Evolutionary conservation across 2,888 invertebrate genomes (phyloP), one percentile per base, ranked within the genome.

Genomic region (Octodonta nipae): DNA sequence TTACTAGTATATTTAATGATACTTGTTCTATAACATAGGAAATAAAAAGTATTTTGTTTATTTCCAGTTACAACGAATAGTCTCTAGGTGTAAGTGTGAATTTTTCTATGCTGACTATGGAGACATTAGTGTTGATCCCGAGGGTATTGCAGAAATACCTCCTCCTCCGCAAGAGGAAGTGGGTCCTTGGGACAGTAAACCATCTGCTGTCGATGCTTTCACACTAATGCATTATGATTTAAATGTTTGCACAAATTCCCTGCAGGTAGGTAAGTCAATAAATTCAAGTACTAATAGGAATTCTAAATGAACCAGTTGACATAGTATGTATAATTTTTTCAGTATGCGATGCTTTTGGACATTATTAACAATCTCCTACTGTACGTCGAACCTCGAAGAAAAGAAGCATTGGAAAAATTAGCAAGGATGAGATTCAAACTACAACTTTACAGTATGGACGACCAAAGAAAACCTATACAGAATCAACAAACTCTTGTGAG

Each of bases 211-310:
- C 27, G 95, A 98, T 67, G 89, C 92, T 2, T 93, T 98, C 59
- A 95, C 93, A 0, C 68, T 98, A 29, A 91, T 95, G 78, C 98
- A 98, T 66, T 89, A 98, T 58, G 96, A 96, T 65, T 70, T 98
- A 17, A 92, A 95, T 56, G 91, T 93, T n/a, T 91, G 88, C 66
- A 92, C 93, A 25, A 95, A 93, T 66, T 89, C 91, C 0, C 56
- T 87, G 43, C 83, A 82, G 66, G 80, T 80, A 49, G 1, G 6
- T 13, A 14, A 25, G 24, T 25, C 12, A 10, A 13, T 12, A 14
- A 28, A 20, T 20, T 13, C 13, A 28, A 5, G 3, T 13, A 28
- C 8, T 8, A 3, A 14, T 5, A 11, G 2, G 4, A 12, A 26
- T 22, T 22, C 22, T 22, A 10, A 22, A 10, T 10, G 11, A 22